phyloP scores from a whole-genome alignment of 2,797 vertebrate genomes.

The Siniperca scherzeri region DNA sequence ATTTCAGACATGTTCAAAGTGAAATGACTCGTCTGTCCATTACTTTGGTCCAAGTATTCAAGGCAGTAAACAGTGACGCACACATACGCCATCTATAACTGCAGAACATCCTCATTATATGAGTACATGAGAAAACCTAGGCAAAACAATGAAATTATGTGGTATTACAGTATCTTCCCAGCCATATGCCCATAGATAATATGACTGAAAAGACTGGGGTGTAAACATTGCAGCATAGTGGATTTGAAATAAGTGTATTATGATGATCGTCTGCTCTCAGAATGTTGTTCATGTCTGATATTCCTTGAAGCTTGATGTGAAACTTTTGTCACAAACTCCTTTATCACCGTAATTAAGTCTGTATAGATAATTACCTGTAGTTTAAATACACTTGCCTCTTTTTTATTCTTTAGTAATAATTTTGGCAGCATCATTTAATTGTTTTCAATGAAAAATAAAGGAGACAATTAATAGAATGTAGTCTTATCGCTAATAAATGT shows the following conservation, averaged over 20 bases:
- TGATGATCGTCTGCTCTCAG: neutral
- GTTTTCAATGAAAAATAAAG: slow-evolving; percentile 23
- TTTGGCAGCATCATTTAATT: slow-evolving; percentile 34
- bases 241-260: neutral
- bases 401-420: slow-evolving; percentile 6
- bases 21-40: neutral
- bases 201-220: neutral
- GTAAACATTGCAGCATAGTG: neutral
- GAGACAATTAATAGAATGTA: slow-evolving; percentile 24
- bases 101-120: neutral
- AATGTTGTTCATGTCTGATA: neutral
- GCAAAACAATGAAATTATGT: neutral
- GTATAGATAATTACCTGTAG: slow-evolving; percentile 25
- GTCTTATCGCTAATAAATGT: slow-evolving; percentile 47
- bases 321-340: slow-evolving; percentile 3
- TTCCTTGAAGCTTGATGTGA: neutral
- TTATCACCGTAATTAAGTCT: slow-evolving; percentile 29
- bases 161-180: neutral
- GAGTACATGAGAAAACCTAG: neutral
- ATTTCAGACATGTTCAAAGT: neutral
- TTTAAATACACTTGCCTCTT: neutral
- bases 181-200: neutral
- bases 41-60: neutral
- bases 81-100: neutral
- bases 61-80: neutral